These are phyloP conservation scores for Oophaga sylvatica DNA, from an alignment of 2,797 vertebrate genomes.

Conservation along the genomic window DNA sequence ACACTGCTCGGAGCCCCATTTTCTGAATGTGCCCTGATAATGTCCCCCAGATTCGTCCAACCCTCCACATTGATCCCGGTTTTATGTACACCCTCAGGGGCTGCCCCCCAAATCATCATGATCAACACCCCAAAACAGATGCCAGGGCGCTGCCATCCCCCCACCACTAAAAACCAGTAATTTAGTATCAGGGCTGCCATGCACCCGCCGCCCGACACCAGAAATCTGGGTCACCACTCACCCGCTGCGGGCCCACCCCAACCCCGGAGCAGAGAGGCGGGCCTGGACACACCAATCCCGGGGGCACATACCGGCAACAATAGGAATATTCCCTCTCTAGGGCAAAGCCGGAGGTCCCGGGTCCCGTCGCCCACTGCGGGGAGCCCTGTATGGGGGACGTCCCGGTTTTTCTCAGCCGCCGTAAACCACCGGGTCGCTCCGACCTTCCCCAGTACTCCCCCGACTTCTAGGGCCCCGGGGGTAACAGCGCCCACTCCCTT, in stretches of 20 bases:
- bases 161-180: not conserved
- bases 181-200: not conserved
- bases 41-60: no score
- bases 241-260: not conserved
- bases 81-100: no score
- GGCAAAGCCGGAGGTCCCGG: not conserved
- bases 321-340: not conserved
- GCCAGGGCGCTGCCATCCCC: not conserved
- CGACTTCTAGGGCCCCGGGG: not conserved
- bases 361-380: not conserved
- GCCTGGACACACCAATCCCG: not conserved
- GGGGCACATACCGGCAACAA: not conserved
- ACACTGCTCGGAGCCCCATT: no score
- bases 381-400: no score
- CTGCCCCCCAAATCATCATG: no score
- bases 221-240: not conserved
- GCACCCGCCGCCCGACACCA: not conserved
- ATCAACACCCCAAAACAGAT: not conserved
- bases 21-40: no score
- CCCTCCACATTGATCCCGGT: no score
- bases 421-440: not conserved
- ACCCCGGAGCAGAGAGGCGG: not conserved
- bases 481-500: constrained; percentile 64
- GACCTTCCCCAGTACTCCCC: not conserved
- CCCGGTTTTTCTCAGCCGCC: not conserved